Percentiles rank a stretch among this genome's conserved stretches.
Evolutionary conservation across 2,888 invertebrate species (phyloP).

Genomic region (Apamea epomidion): DNA sequence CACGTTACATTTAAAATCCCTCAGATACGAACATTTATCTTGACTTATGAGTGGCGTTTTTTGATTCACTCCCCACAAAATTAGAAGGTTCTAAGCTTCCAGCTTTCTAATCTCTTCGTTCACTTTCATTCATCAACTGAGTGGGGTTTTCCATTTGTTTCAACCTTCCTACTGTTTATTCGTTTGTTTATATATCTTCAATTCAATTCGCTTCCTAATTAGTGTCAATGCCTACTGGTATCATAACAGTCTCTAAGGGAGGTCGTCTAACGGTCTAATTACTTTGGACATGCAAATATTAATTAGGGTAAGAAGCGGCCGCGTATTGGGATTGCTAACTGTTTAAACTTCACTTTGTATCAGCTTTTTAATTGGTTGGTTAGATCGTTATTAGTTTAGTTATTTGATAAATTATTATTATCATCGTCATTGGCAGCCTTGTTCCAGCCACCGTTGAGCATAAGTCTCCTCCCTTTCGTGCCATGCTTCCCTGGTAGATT

Average conservation of each 20-base stretch:
- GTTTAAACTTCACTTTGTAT: background rate
- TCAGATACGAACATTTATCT: conserved; percentile 68
- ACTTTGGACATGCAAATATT: conserved; percentile 57
- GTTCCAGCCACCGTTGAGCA: background rate
- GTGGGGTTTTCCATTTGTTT: background rate
- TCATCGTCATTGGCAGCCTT: no score
- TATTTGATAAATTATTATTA: background rate
- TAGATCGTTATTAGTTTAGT: background rate
- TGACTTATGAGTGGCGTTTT: conserved; percentile 50
- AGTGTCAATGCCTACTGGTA: background rate
- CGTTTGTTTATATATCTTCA: background rate
- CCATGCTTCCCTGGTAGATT: background rate
- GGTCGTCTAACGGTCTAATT: conserved; percentile 38
- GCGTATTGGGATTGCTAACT: conserved; percentile 19
- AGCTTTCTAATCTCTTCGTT: conserved; percentile 5
- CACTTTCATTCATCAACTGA: conserved; percentile 8
- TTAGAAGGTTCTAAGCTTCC: conserved; percentile 1
- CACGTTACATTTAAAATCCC: conserved; percentile 75
- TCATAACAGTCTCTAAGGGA: conserved; percentile 46
- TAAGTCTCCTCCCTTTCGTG: background rate
- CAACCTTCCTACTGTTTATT: background rate
- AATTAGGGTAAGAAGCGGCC: conserved; percentile 36
- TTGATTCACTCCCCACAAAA: conserved; percentile 19
- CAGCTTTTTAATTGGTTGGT: background rate
- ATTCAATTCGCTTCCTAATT: conserved; percentile 21